Percentiles rank a stretch among this genome's conserved stretches.
phyloP scores from a whole-genome alignment of 2,113 vertebrate genomes.

The Myxocyprinus asiaticus region DNA sequence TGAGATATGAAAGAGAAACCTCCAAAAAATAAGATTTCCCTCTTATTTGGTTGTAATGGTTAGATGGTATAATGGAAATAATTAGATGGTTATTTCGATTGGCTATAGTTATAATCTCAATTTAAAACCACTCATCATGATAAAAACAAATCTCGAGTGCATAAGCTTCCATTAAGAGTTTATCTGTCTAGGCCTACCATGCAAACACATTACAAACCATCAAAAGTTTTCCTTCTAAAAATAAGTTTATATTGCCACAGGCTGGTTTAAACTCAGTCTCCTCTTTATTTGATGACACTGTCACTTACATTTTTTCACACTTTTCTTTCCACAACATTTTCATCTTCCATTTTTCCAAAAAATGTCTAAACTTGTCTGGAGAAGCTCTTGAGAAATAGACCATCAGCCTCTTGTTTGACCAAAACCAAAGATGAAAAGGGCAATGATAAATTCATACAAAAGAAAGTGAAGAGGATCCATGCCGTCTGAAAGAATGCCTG shows the following conservation, averaged over 20 bases:
- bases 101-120: too few species aligned
- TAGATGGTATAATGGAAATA: too few species aligned
- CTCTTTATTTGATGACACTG: neutral
- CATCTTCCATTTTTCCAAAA: neutral
- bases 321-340: neutral
- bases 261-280: neutral
- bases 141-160: too few species aligned
- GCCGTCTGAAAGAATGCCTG: constrained; percentile 46
- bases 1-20: too few species aligned
- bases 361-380: neutral
- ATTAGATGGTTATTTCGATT: too few species aligned
- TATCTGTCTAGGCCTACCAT: too few species aligned
- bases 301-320: neutral
- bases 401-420: constrained; percentile 1
- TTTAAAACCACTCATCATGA: too few species aligned
- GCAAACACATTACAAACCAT: too few species aligned
- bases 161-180: too few species aligned
- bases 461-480: constrained; percentile 27
- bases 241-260: neutral
- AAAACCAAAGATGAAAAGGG: constrained; percentile 42
- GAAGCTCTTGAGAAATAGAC: neutral
- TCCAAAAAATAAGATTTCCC: too few species aligned
- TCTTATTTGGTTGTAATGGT: too few species aligned
- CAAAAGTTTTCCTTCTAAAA: neutral
- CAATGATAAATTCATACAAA: constrained; percentile 32